phyloP scores from a whole-genome alignment of 1,140 invertebrate species.

The Yoshiicerus persimilis region DNA sequence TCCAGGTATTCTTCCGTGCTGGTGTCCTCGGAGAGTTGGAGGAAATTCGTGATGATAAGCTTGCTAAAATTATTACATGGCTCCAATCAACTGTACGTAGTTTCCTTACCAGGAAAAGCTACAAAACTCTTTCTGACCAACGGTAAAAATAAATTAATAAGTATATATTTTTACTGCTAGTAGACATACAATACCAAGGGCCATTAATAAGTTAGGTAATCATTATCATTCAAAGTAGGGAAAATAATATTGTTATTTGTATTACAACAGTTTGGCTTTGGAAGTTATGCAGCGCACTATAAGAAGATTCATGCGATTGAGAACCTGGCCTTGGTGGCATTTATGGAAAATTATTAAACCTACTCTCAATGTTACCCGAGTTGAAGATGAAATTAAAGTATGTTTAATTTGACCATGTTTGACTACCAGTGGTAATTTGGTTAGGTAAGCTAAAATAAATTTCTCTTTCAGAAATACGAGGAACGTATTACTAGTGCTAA shows the following conservation, averaged over 20 bases:
- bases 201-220: too few relatives aligned
- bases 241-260: not conserved
- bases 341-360: slow-evolving; percentile 45
- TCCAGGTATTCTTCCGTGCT: slow-evolving; percentile 68
- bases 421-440: too few relatives aligned
- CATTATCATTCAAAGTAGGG: too few relatives aligned
- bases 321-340: slow-evolving; percentile 42
- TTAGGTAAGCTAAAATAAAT: too few relatives aligned
- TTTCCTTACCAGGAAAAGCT: slow-evolving; percentile 58
- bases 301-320: slow-evolving; percentile 28
- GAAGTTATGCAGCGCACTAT: slow-evolving; percentile 37
- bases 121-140: slow-evolving; percentile 36
- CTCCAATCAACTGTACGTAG: slow-evolving; percentile 67
- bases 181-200: not conserved
- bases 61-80: slow-evolving; percentile 60
- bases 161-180: not conserved
- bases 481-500: not conserved
- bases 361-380: slow-evolving; percentile 34
- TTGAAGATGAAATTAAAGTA: slow-evolving; percentile 43
- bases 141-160: not conserved
- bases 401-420: too few relatives aligned
- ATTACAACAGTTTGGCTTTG: not conserved
- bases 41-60: slow-evolving; percentile 67
- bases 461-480: not conserved
- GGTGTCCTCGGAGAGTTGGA: slow-evolving; percentile 70